phyloP scores from a whole-genome alignment of 1,140 invertebrate species.

The Propsilocerus akamusi region DNA sequence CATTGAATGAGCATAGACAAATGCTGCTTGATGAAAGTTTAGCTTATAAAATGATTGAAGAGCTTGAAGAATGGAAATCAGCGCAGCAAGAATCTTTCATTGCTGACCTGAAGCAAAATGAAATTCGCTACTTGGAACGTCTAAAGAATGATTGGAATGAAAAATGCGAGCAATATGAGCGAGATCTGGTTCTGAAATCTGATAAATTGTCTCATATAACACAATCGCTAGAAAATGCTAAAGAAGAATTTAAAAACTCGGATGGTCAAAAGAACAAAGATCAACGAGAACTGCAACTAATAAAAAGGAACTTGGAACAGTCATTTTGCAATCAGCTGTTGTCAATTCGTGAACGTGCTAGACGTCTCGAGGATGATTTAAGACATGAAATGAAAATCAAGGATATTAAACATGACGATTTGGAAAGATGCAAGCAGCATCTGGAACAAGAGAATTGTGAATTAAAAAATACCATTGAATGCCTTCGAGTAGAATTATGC shows the following conservation, averaged over 20 bases:
- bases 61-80: slow-evolving; percentile 6
- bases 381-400: neutral
- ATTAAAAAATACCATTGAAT: neutral
- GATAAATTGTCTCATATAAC: neutral
- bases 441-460: slow-evolving; percentile 3
- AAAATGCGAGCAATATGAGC: neutral
- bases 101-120: slow-evolving; percentile 4
- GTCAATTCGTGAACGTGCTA: neutral
- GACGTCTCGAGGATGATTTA: neutral
- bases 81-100: slow-evolving; percentile 4
- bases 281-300: neutral
- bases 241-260: neutral
- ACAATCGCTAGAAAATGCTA: slow-evolving; percentile 1
- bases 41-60: slow-evolving; percentile 5
- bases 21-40: slow-evolving; percentile 3
- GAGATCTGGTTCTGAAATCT: neutral
- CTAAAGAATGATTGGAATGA: neutral
- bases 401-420: neutral
- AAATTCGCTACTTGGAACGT: neutral
- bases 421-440: neutral
- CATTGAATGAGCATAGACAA: neutral
- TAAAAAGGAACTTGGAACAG: neutral
- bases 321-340: neutral
- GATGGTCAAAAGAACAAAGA: neutral
- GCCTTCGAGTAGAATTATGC: neutral